Percentiles rank a stretch among this genome's conserved stretches.
Evolutionary conservation across 2,797 vertebrate genomes (phyloP).

Genomic region (Micrastur ruficollis): DNA sequence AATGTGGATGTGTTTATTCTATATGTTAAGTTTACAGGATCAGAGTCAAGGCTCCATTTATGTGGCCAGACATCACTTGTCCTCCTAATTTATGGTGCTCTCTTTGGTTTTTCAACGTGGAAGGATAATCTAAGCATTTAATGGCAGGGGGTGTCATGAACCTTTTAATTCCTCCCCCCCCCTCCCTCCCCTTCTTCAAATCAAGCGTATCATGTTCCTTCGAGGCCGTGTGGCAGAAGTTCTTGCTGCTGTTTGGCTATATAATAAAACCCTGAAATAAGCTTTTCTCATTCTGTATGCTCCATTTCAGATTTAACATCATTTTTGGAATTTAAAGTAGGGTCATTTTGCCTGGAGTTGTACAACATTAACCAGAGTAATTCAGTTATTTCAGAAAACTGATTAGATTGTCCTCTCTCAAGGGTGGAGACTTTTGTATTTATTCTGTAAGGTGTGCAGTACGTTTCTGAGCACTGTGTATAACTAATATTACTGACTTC

Average conservation of each 20-base stretch:
- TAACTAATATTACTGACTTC: not conserved
- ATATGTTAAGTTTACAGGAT: not conserved
- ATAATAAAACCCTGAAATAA: constrained; percentile 1
- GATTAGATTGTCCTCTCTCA: constrained; percentile 58
- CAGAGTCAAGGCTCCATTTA: not conserved
- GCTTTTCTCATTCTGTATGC: constrained; percentile 10
- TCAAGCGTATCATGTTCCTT: not conserved
- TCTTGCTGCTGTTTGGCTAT: not conserved
- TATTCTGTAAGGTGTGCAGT: constrained; percentile 49
- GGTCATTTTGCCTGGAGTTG: constrained; percentile 63
- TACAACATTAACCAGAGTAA: constrained; percentile 47
- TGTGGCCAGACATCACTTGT: not conserved
- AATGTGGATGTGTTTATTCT: not conserved
- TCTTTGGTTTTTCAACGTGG: not conserved
- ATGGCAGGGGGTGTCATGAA: not conserved
- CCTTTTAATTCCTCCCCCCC: not conserved
- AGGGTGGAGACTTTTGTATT: constrained; percentile 50
- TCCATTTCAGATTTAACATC: constrained; percentile 43
- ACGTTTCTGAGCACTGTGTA: not conserved
- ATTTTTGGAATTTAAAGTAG: constrained; percentile 53
- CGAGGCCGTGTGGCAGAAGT: not conserved
- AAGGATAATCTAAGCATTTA: not conserved
- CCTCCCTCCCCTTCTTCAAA: not conserved
- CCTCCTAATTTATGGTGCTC: not conserved
- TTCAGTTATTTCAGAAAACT: constrained; percentile 54